Base-by-base conservation (phyloP, 2,888 invertebrate species). In the Ormyrus nitidulus region DNA sequence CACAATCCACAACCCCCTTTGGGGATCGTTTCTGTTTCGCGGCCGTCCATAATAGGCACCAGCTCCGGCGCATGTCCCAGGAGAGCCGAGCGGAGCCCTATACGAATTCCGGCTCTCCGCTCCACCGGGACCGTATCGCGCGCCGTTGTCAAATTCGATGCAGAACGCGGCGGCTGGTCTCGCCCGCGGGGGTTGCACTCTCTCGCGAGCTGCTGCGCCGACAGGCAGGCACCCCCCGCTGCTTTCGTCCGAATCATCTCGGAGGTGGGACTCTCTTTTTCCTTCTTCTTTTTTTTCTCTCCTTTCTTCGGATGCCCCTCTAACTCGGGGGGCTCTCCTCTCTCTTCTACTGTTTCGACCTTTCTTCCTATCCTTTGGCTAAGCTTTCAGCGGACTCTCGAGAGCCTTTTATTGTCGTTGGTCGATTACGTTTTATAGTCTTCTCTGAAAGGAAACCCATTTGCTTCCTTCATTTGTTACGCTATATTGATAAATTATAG, bases 61-160 rank as follows among this genome's bases (percentile, higher is more conserved):
- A 76, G 53, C 49, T 68, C 70, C 34, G 13, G 64, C 58, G 58
- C 53, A 66, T 70, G 54, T 72, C 77, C 80, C 75, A 59, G 34
- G 80, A 83, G 82, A 77, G 66, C 34, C 34, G 34, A 34, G 34
- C 34, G 34, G 13, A 83, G 78, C 80, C 34, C 34, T 0, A 0
- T 81, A 80, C 82, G 80, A 83, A 83, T 81, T 83, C 79, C 69
- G 64, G 64, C 46, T 62, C 54, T 34, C 66, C 48, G 59, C 19
- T 19, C 19, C 19, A 19, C 19, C 19, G 19, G 19, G 54, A 48
- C 34, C 34, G 71, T 58, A 73, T 68, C 75, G 79, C 77, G 9
- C 77, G 46, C 49, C 75, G 83, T 86, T 84, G 84, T 86, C 85
- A 85, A 85, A 84, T 84, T 86, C 84, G 84, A 83, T 84, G 83